Conservation (phyloP, 1,140 invertebrate genomes). For the Cherax quadricarinatus region DNA sequence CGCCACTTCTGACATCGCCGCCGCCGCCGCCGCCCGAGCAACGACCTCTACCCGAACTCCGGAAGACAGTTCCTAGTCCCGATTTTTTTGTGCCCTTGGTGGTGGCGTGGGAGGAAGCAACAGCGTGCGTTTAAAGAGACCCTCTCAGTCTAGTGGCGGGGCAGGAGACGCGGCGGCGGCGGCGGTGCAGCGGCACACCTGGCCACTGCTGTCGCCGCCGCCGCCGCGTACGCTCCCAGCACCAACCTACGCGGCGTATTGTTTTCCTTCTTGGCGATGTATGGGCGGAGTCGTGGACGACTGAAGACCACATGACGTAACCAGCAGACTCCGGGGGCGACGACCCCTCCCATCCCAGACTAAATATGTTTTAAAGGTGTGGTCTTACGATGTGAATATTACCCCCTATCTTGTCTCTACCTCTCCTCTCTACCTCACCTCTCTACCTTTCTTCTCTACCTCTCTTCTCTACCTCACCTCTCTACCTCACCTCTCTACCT, state of each 20-base stretch:
- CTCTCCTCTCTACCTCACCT: neutral
- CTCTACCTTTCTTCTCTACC: neutral
- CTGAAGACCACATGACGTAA: neutral
- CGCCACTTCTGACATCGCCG: neutral
- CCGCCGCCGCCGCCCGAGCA: neutral
- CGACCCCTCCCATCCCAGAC: neutral
- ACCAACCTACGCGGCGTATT: neutral
- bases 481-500: neutral
- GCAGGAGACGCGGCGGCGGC: no score
- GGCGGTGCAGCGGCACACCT: no score
- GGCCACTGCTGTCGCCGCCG: no score
- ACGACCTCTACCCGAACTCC: neutral
- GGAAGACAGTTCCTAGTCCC: neutral
- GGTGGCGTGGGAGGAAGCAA: neutral
- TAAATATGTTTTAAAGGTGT: neutral
- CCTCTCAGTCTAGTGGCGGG: neutral
- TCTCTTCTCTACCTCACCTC: neutral
- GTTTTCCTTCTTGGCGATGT: neutral
- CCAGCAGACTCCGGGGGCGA: neutral
- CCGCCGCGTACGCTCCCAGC: no score
- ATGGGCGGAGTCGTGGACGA: neutral
- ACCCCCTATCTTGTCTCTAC: neutral
- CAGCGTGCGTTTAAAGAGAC: constrained; percentile 19
- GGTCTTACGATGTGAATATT: neutral
- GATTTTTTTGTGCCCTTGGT: neutral